Evolutionary conservation across 2,797 vertebrate species (phyloP).

Genomic region (Darevskia nairensis): DNA sequence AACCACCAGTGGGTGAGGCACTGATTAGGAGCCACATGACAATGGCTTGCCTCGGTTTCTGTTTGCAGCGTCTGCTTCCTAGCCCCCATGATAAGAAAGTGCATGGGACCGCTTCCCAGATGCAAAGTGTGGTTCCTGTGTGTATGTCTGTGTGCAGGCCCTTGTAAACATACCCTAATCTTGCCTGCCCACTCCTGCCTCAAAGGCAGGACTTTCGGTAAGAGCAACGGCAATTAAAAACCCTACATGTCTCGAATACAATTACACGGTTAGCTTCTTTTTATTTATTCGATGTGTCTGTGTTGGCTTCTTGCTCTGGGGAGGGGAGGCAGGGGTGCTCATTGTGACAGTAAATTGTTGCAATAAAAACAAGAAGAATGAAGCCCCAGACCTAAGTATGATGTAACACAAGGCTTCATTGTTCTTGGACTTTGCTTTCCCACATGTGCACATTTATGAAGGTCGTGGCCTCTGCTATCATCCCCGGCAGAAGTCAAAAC

Average conservation of each 20-base stretch:
- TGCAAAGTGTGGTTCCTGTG: background rate
- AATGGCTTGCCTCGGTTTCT: slow-evolving; percentile 8
- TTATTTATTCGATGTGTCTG: slow-evolving; percentile 19
- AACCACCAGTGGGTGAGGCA: slow-evolving; percentile 29
- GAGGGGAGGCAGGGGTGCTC: too few species aligned
- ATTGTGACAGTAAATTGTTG: slow-evolving; percentile 9
- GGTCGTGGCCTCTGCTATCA: background rate
- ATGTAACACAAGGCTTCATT: background rate
- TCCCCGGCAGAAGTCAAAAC: background rate
- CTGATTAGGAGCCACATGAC: background rate
- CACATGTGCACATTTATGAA: background rate
- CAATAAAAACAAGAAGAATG: slow-evolving; percentile 8
- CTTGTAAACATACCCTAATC: slow-evolving; percentile 21
- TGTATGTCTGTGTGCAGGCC: background rate
- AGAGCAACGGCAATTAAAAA: slow-evolving; percentile 36
- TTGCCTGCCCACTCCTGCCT: slow-evolving; percentile 26
- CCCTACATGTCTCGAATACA: background rate
- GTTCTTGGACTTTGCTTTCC: background rate
- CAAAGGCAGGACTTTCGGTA: slow-evolving; percentile 22
- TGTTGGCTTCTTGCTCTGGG: background rate
- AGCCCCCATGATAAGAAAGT: background rate
- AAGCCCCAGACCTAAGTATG: background rate
- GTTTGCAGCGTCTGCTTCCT: slow-evolving; percentile 22
- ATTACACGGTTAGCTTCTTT: slow-evolving; percentile 18
- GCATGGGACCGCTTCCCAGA: background rate